Evolutionary conservation across 2,888 invertebrate genomes (phyloP), one percentile per base, ranked within the genome.

Genomic region (Apantesis nais): DNA sequence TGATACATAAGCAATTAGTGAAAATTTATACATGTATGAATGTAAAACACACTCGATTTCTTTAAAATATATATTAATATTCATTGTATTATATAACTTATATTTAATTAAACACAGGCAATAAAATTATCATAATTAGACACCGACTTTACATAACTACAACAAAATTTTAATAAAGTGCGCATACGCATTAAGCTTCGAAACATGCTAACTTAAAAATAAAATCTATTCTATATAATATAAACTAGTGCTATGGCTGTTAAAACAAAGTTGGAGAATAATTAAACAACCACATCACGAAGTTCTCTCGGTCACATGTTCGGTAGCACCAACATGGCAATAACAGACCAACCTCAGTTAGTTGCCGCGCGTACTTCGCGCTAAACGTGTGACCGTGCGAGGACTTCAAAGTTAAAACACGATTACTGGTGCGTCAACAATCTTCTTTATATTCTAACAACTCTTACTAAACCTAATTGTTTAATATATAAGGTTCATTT

Each of bases 231-330:
- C 25, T 68, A 66, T 67, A 19, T 48, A 52, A 62, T 39, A 44
- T 8, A 61, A 70, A 37, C 62, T 29, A 25, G 62, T 55, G 68
- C 67, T 62, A 62, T 70, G 71, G 66, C 58, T 19, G 64, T 66
- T 74, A 74, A 67, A 72, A 64, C 66, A 74, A 75, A 75, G 70
- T 70, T 77, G 71, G 66, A 77, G 71, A 86, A 83, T 79, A 84
- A 81, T 85, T 85, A 87, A 89, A 90, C 87, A 87, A 86, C 86
- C 89, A 83, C 87, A 88, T 91, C 90, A 90, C 89, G 91, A 90
- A 90, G 88, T 86, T 85, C 80, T 76, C 86, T 82, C 85, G 86
- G 89, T 93, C 94, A 94, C 94, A 93, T 93, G 93, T 81, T 86
- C 86, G 83, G 88, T 76, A 85, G 87, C 88, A 90, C 93, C 93